phyloP scores from a whole-genome alignment of 2,797 vertebrate genomes.

The Paramormyrops hopkinsi region DNA sequence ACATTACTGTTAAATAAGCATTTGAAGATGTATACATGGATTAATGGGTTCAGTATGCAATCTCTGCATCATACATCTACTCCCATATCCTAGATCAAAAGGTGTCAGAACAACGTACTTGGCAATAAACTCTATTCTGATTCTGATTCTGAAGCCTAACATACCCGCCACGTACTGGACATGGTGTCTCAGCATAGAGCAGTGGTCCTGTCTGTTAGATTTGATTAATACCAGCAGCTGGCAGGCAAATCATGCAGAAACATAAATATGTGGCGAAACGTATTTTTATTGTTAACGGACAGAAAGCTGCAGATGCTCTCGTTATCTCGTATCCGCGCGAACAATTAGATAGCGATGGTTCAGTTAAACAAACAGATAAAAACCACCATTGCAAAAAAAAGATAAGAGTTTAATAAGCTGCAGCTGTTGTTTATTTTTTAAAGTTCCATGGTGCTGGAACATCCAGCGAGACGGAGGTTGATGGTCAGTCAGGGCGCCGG shows the following conservation, averaged over 20 bases:
- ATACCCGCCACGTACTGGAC: background rate
- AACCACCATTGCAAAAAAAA: background rate
- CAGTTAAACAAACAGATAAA: background rate
- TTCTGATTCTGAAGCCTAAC: background rate
- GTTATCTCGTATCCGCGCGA: background rate
- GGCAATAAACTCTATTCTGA: background rate
- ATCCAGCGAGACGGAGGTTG: background rate
- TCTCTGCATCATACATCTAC: background rate
- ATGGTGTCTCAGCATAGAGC: background rate
- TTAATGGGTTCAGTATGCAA: background rate
- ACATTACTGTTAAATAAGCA: background rate
- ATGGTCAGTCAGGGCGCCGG: background rate
- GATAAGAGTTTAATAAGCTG: background rate
- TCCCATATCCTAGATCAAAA: background rate
- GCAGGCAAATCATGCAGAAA: background rate
- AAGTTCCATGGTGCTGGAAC: background rate
- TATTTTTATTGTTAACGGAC: conserved; percentile 7
- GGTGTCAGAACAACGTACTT: background rate
- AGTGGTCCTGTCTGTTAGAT: background rate
- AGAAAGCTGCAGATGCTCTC: background rate
- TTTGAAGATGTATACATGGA: background rate
- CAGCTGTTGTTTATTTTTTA: background rate
- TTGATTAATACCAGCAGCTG: background rate
- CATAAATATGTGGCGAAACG: background rate
- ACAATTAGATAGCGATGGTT: background rate